A percentile compares a stretch with the other conserved stretches of the same genome.
These are phyloP conservation scores for Aurelia sp. DNA, from an alignment of 30 jellyfish, hydroid and myxozoan genomes.

Conservation along the genomic window DNA sequence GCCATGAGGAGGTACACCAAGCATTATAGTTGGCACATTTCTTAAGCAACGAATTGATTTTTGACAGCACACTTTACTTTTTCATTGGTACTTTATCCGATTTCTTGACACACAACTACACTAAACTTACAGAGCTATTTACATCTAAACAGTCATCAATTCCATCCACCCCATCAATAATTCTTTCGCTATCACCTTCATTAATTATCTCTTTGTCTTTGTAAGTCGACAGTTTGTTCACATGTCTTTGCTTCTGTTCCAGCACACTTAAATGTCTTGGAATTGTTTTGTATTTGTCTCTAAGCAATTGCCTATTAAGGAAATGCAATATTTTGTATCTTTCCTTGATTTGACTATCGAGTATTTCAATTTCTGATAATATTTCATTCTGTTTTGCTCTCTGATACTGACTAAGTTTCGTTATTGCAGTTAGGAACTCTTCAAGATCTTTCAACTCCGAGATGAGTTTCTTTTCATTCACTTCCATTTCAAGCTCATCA, in stretches of 20 bases:
- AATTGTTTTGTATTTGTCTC: constrained; percentile 7
- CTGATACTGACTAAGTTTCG: constrained; percentile 46
- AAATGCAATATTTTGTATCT: constrained; percentile 15
- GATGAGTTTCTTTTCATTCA: constrained; percentile 35
- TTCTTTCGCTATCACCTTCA: no score
- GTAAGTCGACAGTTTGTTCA: not conserved
- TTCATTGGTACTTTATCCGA: no score
- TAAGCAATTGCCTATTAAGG: constrained; percentile 14
- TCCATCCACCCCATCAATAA: not conserved
- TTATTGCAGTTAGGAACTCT: constrained; percentile 47
- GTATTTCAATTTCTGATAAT: not conserved
- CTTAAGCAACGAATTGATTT: not conserved
- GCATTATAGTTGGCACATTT: no score
- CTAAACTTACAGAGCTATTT: no score
- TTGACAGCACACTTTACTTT: not conserved
- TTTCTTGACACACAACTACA: no score
- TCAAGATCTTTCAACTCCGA: constrained; percentile 47
- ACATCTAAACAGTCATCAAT: no score
- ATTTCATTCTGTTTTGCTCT: constrained; percentile 35
- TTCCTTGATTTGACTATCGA: constrained; percentile 22
- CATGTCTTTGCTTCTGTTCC: constrained; percentile 5
- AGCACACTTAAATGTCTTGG: constrained; percentile 54
- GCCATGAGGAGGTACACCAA: no score
- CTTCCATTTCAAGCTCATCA: constrained; percentile 38
- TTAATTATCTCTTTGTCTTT: not conserved